Evolutionary conservation across 2,888 invertebrate species (phyloP).

Genomic region (Oscheius sp.): DNA sequence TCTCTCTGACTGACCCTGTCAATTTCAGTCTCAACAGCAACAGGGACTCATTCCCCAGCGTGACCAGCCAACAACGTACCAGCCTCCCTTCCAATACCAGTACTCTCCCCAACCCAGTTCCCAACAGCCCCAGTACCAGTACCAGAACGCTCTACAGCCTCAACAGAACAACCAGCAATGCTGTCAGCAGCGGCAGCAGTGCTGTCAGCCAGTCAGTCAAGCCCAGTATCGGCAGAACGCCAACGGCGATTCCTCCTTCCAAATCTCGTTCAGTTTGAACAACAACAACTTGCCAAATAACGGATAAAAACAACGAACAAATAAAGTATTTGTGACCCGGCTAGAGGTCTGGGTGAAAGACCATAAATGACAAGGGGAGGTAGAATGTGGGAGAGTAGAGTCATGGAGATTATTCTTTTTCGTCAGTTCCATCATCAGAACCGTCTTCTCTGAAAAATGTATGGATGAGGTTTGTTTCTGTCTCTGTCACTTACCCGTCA

Average conservation of each 20-base stretch:
- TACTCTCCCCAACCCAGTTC: background rate
- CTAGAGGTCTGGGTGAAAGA: slow-evolving; percentile 13
- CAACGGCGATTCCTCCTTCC: background rate
- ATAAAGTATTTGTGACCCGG: slow-evolving; percentile 22
- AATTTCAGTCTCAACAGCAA: slow-evolving; percentile 23
- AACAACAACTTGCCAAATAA: slow-evolving; percentile 24
- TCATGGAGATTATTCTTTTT: background rate
- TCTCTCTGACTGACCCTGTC: background rate
- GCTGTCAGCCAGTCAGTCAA: slow-evolving; percentile 8
- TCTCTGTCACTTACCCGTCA: slow-evolving; percentile 6
- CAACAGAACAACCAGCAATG: slow-evolving; percentile 9
- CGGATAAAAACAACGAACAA: background rate
- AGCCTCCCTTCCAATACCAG: slow-evolving; percentile 4
- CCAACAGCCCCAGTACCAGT: background rate
- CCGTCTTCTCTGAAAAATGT: slow-evolving; percentile 17
- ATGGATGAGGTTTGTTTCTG: background rate
- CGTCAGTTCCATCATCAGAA: background rate
- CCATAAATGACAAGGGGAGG: slow-evolving; percentile 12
- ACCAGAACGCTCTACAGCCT: background rate
- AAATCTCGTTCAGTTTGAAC: slow-evolving; percentile 22
- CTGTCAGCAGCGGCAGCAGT: background rate
- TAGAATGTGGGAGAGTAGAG: background rate
- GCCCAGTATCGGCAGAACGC: slow-evolving; percentile 19
- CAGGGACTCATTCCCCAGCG: slow-evolving; percentile 22
- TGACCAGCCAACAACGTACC: slow-evolving; percentile 11